A percentile compares a stretch with the other conserved stretches of the same genome.
Conservation (phyloP, 2,113 vertebrate genomes). For the Andinoacara biseriatus region DNA sequence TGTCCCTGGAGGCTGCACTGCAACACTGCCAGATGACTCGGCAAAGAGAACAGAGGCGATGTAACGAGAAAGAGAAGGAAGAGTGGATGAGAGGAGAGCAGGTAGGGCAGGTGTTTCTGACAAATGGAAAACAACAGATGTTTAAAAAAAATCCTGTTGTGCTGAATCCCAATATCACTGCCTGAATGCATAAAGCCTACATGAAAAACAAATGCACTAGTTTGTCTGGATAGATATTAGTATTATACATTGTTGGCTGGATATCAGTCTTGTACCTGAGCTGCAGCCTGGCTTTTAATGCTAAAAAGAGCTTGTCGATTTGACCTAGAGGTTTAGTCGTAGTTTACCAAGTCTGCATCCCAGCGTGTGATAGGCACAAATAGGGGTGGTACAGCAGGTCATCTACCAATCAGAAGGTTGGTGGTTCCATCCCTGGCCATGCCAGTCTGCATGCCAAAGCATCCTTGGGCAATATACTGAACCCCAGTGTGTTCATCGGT, state of each 20-base stretch:
- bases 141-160: slow-evolving; percentile 52
- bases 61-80: neutral
- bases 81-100: slow-evolving; percentile 32
- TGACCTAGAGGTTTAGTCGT: slow-evolving; percentile 9
- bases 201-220: slow-evolving; percentile 21
- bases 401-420: no score
- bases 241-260: slow-evolving; percentile 16
- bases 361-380: neutral
- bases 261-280: slow-evolving; percentile 28
- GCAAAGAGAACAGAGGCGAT: slow-evolving; percentile 26
- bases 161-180: slow-evolving; percentile 38
- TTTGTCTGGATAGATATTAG: slow-evolving; percentile 31
- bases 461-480: no score
- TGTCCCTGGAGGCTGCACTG: slow-evolving; percentile 35
- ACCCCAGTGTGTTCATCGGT: no score
- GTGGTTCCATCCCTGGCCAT: no score
- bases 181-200: slow-evolving; percentile 38
- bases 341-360: slow-evolving; percentile 2
- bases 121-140: slow-evolving; percentile 64
- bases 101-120: slow-evolving; percentile 47
- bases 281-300: neutral
- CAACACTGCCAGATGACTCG: slow-evolving; percentile 52
- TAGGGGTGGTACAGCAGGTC: no score
- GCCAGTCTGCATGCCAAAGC: no score
- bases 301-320: slow-evolving; percentile 6